These are phyloP conservation scores for Cheiracanthium punctorium DNA, from an alignment of 2,888 invertebrate genomes.

Conservation along the genomic window DNA sequence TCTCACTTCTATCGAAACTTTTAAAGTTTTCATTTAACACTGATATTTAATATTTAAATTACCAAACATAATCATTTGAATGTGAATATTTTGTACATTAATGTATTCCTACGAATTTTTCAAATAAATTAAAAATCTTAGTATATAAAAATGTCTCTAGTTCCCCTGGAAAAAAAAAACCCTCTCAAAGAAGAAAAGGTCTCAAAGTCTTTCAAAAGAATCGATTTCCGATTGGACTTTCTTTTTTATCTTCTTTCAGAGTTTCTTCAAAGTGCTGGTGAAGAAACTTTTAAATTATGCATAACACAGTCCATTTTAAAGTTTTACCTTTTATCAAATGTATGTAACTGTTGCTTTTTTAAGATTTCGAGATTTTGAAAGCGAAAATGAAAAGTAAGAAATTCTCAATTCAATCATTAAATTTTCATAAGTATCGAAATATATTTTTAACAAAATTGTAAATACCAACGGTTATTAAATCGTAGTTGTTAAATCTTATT, in stretches of 20 bases:
- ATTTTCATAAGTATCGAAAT: no score
- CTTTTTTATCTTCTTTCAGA: not conserved
- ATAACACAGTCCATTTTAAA: not conserved
- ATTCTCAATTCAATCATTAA: no score
- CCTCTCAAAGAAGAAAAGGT: not conserved
- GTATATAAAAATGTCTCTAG: not conserved
- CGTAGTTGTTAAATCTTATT: no score
- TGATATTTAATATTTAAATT: no score
- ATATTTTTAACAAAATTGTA: no score
- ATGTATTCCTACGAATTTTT: not conserved
- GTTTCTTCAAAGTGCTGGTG: not conserved
- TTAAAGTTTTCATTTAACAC: no score
- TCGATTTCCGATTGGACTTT: not conserved
- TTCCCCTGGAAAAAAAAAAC: not conserved
- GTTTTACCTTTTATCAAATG: not conserved
- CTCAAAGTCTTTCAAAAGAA: not conserved
- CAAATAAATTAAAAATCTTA: not conserved
- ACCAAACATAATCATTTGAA: no score
- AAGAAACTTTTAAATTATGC: slow-evolving; percentile 12
- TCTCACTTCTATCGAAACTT: no score
- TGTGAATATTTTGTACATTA: no score
- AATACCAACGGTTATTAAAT: no score
- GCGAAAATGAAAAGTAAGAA: no score
- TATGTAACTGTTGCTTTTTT: not conserved
- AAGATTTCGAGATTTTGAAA: not conserved